Percentiles rank a stretch among this genome's conserved stretches.
These are phyloP conservation scores for Perithous albicinctus DNA, from an alignment of 2,888 invertebrate species.

Conservation along the genomic window DNA sequence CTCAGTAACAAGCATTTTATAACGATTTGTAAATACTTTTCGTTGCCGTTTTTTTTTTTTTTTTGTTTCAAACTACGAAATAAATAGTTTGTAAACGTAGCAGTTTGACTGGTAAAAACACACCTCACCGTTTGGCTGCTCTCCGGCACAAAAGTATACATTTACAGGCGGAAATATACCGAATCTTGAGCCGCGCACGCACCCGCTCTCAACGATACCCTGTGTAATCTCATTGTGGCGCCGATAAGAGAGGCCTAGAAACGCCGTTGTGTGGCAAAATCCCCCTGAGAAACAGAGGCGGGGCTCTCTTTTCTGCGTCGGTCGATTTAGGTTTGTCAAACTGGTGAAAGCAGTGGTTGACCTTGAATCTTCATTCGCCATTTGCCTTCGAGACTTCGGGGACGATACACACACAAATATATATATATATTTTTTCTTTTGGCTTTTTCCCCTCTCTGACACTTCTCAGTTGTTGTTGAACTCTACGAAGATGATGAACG, in stretches of 20 bases:
- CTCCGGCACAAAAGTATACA: background rate
- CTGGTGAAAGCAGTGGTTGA: constrained; percentile 22
- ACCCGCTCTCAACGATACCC: background rate
- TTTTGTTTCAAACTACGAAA: background rate
- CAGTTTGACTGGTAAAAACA: background rate
- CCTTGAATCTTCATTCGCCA: constrained; percentile 21
- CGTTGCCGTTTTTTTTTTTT: background rate
- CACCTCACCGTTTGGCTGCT: background rate
- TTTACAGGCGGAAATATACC: background rate
- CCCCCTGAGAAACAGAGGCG: constrained; percentile 3
- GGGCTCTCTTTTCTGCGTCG: background rate
- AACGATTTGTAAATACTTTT: constrained; percentile 13
- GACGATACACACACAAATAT: background rate
- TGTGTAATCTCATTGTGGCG: background rate
- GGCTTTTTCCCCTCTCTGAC: too few relatives aligned
- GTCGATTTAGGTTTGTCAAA: constrained; percentile 36
- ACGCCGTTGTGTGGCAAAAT: background rate
- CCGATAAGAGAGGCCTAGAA: constrained; percentile 3
- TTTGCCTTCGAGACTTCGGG: constrained; percentile 15
- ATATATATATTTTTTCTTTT: too few relatives aligned
- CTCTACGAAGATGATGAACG: constrained; percentile 38
- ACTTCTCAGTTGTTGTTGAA: background rate
- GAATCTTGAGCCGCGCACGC: background rate
- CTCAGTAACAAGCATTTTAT: background rate
- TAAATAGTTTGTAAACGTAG: background rate